phyloP scores from a whole-genome alignment of 1,140 invertebrate species.

The Zaprionus davidi region DNA sequence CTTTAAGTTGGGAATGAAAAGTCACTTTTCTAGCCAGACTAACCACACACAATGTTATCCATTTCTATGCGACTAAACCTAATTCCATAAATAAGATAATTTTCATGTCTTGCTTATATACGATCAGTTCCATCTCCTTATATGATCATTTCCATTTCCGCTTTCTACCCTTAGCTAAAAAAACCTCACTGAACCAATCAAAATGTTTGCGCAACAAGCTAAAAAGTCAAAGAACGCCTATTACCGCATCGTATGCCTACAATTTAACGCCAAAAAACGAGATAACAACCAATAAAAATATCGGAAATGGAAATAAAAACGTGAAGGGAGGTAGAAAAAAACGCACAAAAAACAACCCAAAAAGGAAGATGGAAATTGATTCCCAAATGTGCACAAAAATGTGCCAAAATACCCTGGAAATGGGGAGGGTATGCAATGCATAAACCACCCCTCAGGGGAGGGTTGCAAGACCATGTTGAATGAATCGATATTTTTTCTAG shows the following conservation, averaged over 20 bases:
- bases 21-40: not conserved
- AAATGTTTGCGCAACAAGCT: slow-evolving; percentile 43
- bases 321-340: slow-evolving; percentile 25
- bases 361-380: slow-evolving; percentile 36
- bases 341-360: slow-evolving; percentile 32
- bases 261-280: slow-evolving; percentile 72
- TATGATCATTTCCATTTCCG: not conserved
- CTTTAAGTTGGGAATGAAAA: not conserved
- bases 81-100: not conserved
- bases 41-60: not conserved
- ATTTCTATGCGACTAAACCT: not conserved
- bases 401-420: slow-evolving; percentile 29
- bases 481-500: slow-evolving; percentile 53
- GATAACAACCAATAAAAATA: slow-evolving; percentile 74
- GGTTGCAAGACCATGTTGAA: slow-evolving; percentile 63
- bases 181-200: slow-evolving; percentile 52
- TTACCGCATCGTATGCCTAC: slow-evolving; percentile 49
- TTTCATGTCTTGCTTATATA: not conserved
- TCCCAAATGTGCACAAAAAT: slow-evolving; percentile 45
- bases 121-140: not conserved
- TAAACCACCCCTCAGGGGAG: slow-evolving; percentile 64
- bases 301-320: slow-evolving; percentile 19
- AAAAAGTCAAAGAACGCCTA: slow-evolving; percentile 71
- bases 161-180: not conserved
- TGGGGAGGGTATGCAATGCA: slow-evolving; percentile 50